phyloP scores from a whole-genome alignment of 2,888 invertebrate species.

The Epsilonema sp. region DNA sequence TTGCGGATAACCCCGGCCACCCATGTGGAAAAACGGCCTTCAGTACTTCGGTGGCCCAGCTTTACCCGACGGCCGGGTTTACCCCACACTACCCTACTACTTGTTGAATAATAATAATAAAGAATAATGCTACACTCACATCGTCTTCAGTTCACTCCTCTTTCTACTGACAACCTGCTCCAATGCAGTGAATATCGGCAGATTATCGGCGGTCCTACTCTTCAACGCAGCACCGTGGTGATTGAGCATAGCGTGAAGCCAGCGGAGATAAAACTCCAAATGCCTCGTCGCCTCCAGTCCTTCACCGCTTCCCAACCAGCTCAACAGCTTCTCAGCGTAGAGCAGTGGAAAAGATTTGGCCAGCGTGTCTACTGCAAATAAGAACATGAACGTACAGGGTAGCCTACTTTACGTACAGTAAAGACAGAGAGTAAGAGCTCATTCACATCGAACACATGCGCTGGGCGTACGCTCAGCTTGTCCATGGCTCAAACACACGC shows the following conservation, averaged over 20 bases:
- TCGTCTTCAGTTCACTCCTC: constrained; percentile 57
- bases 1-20: no score
- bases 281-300: constrained; percentile 57
- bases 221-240: constrained; percentile 35
- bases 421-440: not conserved
- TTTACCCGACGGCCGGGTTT: no score
- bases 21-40: no score
- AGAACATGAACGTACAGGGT: constrained; percentile 1
- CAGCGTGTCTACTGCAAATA: constrained; percentile 52
- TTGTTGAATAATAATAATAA: no score
- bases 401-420: no score
- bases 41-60: no score
- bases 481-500: not conserved
- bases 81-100: no score
- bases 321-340: constrained; percentile 53
- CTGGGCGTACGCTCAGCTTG: no score
- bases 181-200: constrained; percentile 47
- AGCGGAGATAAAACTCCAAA: constrained; percentile 57
- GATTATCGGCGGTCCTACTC: constrained; percentile 37
- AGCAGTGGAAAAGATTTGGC: constrained; percentile 47
- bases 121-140: constrained; percentile 38
- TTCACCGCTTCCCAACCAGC: constrained; percentile 42
- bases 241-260: constrained; percentile 21
- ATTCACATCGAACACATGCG: no score
- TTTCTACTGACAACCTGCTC: constrained; percentile 59